phyloP scores from a whole-genome alignment of 1,140 invertebrate species.

The Hermetia illucens region DNA sequence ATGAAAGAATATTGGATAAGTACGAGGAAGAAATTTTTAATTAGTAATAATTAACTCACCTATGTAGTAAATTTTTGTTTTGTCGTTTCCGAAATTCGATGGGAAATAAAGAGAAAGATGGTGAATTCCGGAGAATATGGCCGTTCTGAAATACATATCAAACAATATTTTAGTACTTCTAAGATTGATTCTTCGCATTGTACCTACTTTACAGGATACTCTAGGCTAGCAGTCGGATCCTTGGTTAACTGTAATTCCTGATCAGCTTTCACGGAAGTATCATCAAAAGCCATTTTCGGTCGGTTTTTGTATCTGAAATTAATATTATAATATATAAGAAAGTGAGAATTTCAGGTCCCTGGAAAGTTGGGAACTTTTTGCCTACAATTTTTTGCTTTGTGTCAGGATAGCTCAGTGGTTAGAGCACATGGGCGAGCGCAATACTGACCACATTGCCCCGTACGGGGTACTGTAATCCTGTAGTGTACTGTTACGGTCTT shows the following conservation, averaged over 20 bases:
- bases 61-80: slow-evolving; percentile 82
- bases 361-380: too few relatives aligned
- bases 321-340: slow-evolving; percentile 7
- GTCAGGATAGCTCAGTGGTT: too few relatives aligned
- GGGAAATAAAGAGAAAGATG: slow-evolving; percentile 84
- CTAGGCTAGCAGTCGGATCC: slow-evolving; percentile 63
- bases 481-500: too few relatives aligned
- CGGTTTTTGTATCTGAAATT: slow-evolving; percentile 74
- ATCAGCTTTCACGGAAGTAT: slow-evolving; percentile 52
- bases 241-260: slow-evolving; percentile 82
- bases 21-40: not conserved
- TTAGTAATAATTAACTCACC: slow-evolving; percentile 24
- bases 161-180: slow-evolving; percentile 5
- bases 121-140: slow-evolving; percentile 77
- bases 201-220: slow-evolving; percentile 81
- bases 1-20: not conserved
- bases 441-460: too few relatives aligned
- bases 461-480: too few relatives aligned
- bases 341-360: too few relatives aligned
- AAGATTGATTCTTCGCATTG: too few relatives aligned
- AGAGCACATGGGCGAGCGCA: too few relatives aligned
- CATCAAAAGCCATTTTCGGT: slow-evolving; percentile 89
- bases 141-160: slow-evolving; percentile 48
- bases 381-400: too few relatives aligned
- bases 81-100: slow-evolving; percentile 70